phyloP scores from a whole-genome alignment of 2,113 vertebrate genomes.

The Ovis aries region ARS-UI_Ramb_v3.0 NC_056059.1:70435501-70436000 shows the following conservation, averaged over 20 bases:
- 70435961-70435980: background rate
- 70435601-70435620: background rate
- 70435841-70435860: background rate
- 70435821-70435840: background rate
- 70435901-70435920: background rate
- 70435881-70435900: background rate
- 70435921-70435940: background rate
- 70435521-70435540: background rate
- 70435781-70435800: background rate
- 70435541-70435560: background rate
- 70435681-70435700: background rate
- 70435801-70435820: background rate
- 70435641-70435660: background rate
- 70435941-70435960: background rate
- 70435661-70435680: background rate
- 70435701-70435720: rapidly evolving
- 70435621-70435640: background rate
- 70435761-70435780: background rate
- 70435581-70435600: background rate
- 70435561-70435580: background rate
- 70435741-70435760: background rate
- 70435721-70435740: background rate
- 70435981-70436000: background rate
- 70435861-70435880: background rate
- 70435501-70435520: background rate